Percentiles rank a stretch among this genome's conserved stretches.
These are phyloP conservation scores for Uloborus diversus DNA, from an alignment of 1,140 invertebrate genomes.

Conservation along the genomic window DNA sequence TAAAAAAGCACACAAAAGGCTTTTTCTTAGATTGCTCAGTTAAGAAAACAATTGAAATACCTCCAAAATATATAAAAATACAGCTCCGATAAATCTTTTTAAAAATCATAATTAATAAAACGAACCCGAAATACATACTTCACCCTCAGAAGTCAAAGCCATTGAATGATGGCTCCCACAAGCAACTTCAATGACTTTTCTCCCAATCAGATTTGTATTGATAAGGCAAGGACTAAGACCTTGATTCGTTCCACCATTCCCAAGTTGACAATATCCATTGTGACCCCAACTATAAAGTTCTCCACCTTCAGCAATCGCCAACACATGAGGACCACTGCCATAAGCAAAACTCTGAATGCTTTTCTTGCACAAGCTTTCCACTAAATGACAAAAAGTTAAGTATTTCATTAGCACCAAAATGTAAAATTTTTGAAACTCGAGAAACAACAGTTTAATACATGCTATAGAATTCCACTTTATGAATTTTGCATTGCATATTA, in stretches of 20 bases:
- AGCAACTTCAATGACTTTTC: conserved; percentile 67
- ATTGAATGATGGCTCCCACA: conserved; percentile 75
- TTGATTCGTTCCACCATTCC: conserved; percentile 72
- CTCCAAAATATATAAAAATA: no score
- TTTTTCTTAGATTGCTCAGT: no score
- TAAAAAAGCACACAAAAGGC: no score
- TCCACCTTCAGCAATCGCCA: conserved; percentile 72
- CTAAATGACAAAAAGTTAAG: conserved; percentile 46
- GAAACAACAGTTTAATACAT: background rate
- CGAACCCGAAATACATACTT: no score
- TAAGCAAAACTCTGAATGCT: conserved; percentile 72
- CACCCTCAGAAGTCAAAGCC: conserved; percentile 71
- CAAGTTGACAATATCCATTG: conserved; percentile 73
- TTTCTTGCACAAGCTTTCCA: conserved; percentile 72
- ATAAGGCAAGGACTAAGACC: conserved; percentile 68
- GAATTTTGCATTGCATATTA: no score
- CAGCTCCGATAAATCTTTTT: no score
- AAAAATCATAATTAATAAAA: no score
- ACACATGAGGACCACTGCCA: conserved; percentile 75
- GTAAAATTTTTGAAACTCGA: background rate
- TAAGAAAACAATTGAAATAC: no score
- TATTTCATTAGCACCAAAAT: background rate
- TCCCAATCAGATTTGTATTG: conserved; percentile 65
- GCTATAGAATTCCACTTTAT: no score
- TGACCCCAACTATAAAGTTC: conserved; percentile 76